phyloP scores from a whole-genome alignment of 2,797 vertebrate genomes.

The Poecilia wingei region DNA sequence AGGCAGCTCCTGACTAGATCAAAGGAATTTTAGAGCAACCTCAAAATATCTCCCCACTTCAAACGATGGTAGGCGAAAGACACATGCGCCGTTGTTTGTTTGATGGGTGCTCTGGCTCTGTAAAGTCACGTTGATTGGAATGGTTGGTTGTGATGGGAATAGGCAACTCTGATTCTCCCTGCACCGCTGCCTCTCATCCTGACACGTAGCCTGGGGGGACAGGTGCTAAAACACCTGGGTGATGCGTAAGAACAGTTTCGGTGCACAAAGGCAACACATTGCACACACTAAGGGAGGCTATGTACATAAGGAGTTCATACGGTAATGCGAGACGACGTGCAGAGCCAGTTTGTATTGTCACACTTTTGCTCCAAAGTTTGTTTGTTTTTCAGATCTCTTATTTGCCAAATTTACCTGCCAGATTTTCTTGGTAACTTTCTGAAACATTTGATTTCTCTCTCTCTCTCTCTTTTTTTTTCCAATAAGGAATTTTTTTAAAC shows the following conservation, averaged over 20 bases:
- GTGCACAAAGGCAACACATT: conserved; percentile 20
- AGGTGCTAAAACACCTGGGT: conserved; percentile 46
- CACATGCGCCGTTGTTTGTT: conserved; percentile 48
- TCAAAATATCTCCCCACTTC: conserved; percentile 63
- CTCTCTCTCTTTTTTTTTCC: no score
- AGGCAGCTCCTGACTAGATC: conserved; percentile 53
- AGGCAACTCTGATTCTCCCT: conserved; percentile 16
- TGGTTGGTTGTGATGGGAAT: conserved; percentile 41
- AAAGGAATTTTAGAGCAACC: conserved; percentile 69
- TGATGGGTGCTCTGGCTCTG: conserved; percentile 36
- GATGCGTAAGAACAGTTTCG: conserved; percentile 20
- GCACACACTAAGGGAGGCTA: conserved; percentile 13
- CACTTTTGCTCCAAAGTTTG: neutral
- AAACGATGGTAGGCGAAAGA: conserved; percentile 40
- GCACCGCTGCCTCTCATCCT: conserved; percentile 35
- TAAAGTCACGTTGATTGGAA: conserved; percentile 38
- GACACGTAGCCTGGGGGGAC: conserved; percentile 46
- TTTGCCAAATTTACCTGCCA: neutral
- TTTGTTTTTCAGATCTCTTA: neutral
- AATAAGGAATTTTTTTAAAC: neutral
- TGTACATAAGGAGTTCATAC: conserved; percentile 3
- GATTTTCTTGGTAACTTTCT: neutral
- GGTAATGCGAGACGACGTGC: conserved; percentile 4
- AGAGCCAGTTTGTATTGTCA: neutral
- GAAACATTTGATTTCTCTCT: neutral